Base-by-base conservation (phyloP, 2,888 invertebrate genomes). In the Sinopyrophorus schimmeli region DNA sequence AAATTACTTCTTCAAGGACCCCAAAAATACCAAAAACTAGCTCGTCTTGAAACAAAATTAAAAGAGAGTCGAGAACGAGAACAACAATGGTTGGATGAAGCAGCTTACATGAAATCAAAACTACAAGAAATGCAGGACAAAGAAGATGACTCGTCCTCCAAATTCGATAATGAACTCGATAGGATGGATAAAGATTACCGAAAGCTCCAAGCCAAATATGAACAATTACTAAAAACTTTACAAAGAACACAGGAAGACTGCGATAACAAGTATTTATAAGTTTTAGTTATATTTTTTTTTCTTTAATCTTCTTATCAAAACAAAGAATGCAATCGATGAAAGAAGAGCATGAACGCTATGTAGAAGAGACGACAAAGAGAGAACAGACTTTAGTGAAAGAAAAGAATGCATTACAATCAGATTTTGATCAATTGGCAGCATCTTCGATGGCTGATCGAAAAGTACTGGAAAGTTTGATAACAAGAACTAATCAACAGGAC, bases 401-500 rank as follows among this genome's bases (percentile, higher is more conserved):
- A 32, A 58, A 52, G 27, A 47, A 47, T 5, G 52, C 50, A 18
- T 32, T 61, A 3, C 51, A 54, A 14, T 16, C 21, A 3, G 41
- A 58, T 10, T 46, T 59, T 5, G 49, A 57, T 5, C 43, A 54
- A 30, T 20, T 60, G 16, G 40, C 52, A 3, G 28, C 42, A 11
- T 44, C 50, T 5, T 47, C 58, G 15, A 42, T 43, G 11, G 32
- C 35, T 3, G 59, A 61, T 15, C 57, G 50, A 42, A 27, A 31
- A 14, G 30, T 50, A 11, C 52, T 59, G 7, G 44, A 44, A 11
- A 54, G 54, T 17, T 20, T 61, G 17, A 31, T 52, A 15, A 14
- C 31, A 2, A 21, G 53, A 6, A 54, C 40, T 17, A 41, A 53
- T 12, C 47, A 58, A 28, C 60, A 60, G 41, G 58, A 60, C 12